These are phyloP conservation scores for Drosophila paulistorum DNA, from an alignment of 1,140 invertebrate species.

Conservation along the genomic window DNA sequence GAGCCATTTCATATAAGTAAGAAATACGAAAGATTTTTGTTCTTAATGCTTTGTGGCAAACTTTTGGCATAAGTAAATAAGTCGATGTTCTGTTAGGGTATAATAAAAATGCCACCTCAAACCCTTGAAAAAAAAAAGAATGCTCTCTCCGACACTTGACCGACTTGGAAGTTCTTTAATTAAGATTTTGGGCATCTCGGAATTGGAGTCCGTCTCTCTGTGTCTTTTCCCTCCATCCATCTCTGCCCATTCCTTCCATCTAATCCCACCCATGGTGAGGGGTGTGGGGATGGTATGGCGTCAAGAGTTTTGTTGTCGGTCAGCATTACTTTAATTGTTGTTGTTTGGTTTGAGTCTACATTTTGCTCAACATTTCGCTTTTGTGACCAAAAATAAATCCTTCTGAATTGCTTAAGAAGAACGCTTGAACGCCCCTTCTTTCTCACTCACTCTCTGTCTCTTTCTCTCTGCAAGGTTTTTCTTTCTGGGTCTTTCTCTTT, in stretches of 20 bases:
- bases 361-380: slow-evolving; percentile 71
- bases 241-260: slow-evolving; percentile 4
- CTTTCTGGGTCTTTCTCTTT: slow-evolving; percentile 16
- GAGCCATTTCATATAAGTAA: too few relatives aligned
- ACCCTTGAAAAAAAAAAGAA: slow-evolving; percentile 29
- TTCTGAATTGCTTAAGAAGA: slow-evolving; percentile 77
- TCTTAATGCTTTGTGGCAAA: neutral
- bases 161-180: slow-evolving; percentile 79
- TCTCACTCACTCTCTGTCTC: neutral
- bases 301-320: slow-evolving; percentile 53
- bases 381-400: slow-evolving; percentile 79
- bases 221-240: neutral
- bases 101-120: slow-evolving; percentile 51
- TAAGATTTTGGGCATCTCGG: slow-evolving; percentile 75
- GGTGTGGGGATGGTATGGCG: slow-evolving; percentile 16
- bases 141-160: slow-evolving; percentile 59
- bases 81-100: neutral
- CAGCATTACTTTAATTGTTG: slow-evolving; percentile 82
- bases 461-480: neutral
- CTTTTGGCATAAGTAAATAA: neutral
- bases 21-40: neutral
- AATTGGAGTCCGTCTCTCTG: slow-evolving; percentile 41
- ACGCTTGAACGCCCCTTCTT: slow-evolving; percentile 60
- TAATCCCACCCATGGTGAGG: slow-evolving; percentile 55
- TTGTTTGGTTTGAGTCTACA: slow-evolving; percentile 44